A percentile compares a stretch with the other conserved stretches of the same genome.
phyloP scores from a whole-genome alignment of 2,797 vertebrate genomes.

The Hydrocynus forskahlii region DNA sequence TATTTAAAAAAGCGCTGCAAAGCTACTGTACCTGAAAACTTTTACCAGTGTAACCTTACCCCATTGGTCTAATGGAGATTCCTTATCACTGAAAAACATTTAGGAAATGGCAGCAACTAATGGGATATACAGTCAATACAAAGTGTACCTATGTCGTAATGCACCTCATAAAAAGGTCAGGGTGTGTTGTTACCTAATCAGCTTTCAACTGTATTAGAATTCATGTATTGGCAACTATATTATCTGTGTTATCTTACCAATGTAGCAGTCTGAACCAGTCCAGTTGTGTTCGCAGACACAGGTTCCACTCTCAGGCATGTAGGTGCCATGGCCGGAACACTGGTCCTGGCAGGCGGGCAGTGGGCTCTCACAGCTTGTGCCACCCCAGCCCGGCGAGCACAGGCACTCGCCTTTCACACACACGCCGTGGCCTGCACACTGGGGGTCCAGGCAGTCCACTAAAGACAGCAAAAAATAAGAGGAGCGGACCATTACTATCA shows the following conservation, averaged over 20 bases:
- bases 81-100: no score
- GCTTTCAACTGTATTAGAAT: no score
- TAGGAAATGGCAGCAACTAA: no score
- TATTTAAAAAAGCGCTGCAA: no score
- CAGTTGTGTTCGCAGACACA: constrained; percentile 85
- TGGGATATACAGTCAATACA: no score
- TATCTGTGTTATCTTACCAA: constrained; percentile 72
- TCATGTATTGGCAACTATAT: no score
- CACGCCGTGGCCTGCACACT: constrained; percentile 83
- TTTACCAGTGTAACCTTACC: no score
- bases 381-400: constrained; percentile 84
- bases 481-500: not conserved
- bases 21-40: no score
- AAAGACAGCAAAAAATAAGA: constrained; percentile 1
- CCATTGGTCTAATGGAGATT: no score
- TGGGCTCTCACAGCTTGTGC: constrained; percentile 80
- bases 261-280: constrained; percentile 84
- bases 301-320: constrained; percentile 75
- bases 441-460: constrained; percentile 86
- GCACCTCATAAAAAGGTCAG: no score
- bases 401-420: constrained; percentile 85
- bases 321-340: constrained; percentile 84
- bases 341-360: constrained; percentile 85
- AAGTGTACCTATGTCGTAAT: no score
- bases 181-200: no score